Percentiles rank a stretch among this genome's conserved stretches.
These are phyloP conservation scores for Drosophila helvetica DNA, from an alignment of 2,888 invertebrate species.

Conservation along the genomic window DNA sequence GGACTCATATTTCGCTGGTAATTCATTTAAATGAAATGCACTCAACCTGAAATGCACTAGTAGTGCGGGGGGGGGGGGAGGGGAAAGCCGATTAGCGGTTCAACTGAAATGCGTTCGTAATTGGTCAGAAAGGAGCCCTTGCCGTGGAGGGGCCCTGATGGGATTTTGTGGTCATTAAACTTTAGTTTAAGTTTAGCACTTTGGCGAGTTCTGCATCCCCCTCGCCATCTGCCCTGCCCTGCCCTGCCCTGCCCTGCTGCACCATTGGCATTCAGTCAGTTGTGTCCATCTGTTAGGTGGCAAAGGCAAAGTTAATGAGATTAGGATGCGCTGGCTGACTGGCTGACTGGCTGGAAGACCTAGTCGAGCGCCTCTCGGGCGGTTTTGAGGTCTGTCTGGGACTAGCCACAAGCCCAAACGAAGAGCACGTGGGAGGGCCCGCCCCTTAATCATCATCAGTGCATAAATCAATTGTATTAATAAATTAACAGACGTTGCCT, in stretches of 20 bases:
- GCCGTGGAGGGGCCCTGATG: conserved; percentile 36
- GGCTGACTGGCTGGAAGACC: conserved; percentile 8
- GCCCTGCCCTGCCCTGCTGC: not conserved
- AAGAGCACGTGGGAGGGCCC: no score
- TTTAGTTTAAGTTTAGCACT: conserved; percentile 46
- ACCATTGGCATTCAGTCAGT: conserved; percentile 5
- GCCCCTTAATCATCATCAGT: conserved; percentile 62
- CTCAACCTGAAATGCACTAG: conserved; percentile 66
- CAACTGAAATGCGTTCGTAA: conserved; percentile 70
- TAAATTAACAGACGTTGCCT: conserved; percentile 72
- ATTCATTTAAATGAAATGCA: conserved; percentile 79
- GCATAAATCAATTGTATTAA: conserved; percentile 83
- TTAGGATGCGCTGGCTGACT: conserved; percentile 39
- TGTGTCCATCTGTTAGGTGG: conserved; percentile 28
- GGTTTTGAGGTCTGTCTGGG: conserved; percentile 26
- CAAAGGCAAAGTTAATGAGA: conserved; percentile 54
- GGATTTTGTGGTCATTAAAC: conserved; percentile 70
- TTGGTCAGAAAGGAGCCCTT: conserved; percentile 52
- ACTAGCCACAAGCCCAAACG: conserved; percentile 2
- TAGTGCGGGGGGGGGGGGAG: not conserved
- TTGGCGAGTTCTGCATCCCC: conserved; percentile 9
- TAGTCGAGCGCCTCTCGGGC: conserved; percentile 14
- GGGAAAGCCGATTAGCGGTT: conserved; percentile 53
- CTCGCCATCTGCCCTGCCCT: not conserved
- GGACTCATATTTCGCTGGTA: conserved; percentile 72